Percentiles rank a stretch among this genome's conserved stretches.
Evolutionary conservation across 2,888 invertebrate species (phyloP).

Genomic region (Eucera pruinosa): DNA sequence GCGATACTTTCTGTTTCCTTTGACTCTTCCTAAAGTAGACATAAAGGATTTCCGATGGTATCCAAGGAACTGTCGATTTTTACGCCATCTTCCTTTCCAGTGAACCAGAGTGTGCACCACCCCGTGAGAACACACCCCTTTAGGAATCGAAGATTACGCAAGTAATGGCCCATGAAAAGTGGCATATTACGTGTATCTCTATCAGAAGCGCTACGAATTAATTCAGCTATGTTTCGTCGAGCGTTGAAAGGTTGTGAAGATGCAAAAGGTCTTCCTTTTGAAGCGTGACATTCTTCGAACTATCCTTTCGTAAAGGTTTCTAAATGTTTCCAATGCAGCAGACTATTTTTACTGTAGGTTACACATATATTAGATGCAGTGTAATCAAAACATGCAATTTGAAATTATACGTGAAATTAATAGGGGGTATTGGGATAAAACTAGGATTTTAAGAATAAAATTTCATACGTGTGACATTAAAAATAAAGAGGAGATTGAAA

Average conservation of each 20-base stretch:
- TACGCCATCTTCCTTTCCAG: conserved; percentile 40
- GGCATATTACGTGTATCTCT: conserved; percentile 42
- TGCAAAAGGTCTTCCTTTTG: conserved; percentile 1
- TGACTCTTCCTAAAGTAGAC: background rate
- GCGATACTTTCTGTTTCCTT: conserved; percentile 14
- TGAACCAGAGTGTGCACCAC: conserved; percentile 26
- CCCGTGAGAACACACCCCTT: conserved; percentile 56
- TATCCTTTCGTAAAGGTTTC: background rate
- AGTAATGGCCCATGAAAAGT: conserved; percentile 63
- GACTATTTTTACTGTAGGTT: too few relatives aligned
- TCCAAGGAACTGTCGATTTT: conserved; percentile 22
- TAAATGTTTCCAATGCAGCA: background rate
- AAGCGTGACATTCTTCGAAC: background rate
- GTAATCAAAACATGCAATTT: too few relatives aligned
- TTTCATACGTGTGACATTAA: too few relatives aligned
- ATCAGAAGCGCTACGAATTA: conserved; percentile 30
- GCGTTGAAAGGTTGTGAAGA: background rate
- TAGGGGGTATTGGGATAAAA: too few relatives aligned
- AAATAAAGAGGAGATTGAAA: too few relatives aligned
- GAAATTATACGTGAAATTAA: too few relatives aligned
- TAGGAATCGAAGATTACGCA: conserved; percentile 47
- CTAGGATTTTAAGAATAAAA: too few relatives aligned
- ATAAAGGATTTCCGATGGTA: conserved; percentile 43
- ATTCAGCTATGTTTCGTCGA: conserved; percentile 29
- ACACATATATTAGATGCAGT: too few relatives aligned